phyloP scores from a whole-genome alignment of 2,888 invertebrate genomes.

The Drosophila siamana region DNA sequence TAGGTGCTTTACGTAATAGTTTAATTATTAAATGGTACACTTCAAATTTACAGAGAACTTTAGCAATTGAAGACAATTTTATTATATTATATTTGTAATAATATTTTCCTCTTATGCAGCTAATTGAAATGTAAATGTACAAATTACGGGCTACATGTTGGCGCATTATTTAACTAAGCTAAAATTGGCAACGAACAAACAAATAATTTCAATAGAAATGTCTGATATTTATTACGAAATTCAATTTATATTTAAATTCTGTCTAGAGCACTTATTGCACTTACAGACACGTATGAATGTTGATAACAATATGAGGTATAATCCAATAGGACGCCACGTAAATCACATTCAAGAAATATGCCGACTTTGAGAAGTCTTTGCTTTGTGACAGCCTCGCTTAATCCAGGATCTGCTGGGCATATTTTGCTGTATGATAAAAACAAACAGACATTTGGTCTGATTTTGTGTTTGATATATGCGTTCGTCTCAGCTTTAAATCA shows the following conservation, averaged over 20 bases:
- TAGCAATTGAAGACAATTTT: background rate
- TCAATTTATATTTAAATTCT: background rate
- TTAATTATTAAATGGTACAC: background rate
- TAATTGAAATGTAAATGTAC: no score
- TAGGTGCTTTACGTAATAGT: background rate
- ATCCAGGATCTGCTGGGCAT: background rate
- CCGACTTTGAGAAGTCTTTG: background rate
- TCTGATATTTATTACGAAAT: no score
- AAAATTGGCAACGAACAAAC: no score
- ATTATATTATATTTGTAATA: background rate
- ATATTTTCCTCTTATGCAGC: no score
- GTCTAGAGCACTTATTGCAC: background rate
- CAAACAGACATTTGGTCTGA: conserved; percentile 47
- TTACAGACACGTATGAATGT: background rate
- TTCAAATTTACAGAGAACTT: background rate
- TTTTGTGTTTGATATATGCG: conserved; percentile 69
- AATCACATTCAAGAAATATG: conserved; percentile 1
- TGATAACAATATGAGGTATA: background rate
- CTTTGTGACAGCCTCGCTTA: background rate
- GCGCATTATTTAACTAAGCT: no score
- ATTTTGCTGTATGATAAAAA: conserved; percentile 2
- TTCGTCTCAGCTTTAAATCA: conserved; percentile 82
- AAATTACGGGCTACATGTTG: no score
- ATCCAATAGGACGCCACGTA: background rate
- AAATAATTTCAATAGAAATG: no score